phyloP scores from a whole-genome alignment of 2,113 vertebrate species.

The Hydrochoerus hydrochaeris region DNA sequence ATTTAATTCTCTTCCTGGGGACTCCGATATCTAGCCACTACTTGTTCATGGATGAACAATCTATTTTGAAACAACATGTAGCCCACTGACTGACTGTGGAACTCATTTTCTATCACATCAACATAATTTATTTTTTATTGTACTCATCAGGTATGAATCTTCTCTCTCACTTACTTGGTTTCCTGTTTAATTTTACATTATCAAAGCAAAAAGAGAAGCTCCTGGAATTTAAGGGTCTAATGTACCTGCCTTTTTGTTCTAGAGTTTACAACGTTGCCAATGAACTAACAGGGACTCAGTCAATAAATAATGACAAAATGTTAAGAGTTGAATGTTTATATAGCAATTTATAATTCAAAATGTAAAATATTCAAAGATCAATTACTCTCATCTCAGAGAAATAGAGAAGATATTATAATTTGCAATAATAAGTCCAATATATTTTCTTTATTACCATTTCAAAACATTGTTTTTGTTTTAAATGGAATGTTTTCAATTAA shows the following conservation, averaged over 20 bases:
- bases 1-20: background rate
- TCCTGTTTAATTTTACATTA: background rate
- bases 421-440: background rate
- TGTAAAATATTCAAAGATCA: background rate
- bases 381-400: background rate
- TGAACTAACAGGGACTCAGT: background rate
- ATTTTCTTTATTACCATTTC: background rate
- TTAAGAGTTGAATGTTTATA: background rate
- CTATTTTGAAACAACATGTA: background rate
- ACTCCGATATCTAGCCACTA: background rate
- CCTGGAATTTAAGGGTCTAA: background rate
- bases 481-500: background rate
- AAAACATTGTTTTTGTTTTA: background rate
- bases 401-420: background rate
- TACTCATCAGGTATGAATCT: background rate
- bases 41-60: background rate
- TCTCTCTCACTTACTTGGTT: background rate
- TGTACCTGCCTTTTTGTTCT: background rate
- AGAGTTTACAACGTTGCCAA: background rate
- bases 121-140: background rate
- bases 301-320: background rate
- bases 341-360: background rate
- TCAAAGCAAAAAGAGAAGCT: background rate
- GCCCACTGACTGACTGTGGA: background rate
- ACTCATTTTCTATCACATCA: background rate